phyloP scores from a whole-genome alignment of 2,113 vertebrate genomes.

The Cranoglanis bouderius region DNA sequence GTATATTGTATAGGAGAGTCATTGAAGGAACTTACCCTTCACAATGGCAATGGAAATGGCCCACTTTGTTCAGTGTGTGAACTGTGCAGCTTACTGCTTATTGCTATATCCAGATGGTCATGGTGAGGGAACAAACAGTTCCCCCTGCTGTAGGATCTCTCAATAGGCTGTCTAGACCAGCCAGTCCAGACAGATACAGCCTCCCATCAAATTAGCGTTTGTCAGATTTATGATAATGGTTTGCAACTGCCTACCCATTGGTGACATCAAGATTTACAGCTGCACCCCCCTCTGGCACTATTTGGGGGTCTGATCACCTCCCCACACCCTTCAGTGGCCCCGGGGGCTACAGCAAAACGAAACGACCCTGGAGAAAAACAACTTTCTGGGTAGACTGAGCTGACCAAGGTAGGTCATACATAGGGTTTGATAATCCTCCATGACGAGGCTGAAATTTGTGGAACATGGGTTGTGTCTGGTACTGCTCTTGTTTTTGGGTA shows the following conservation, averaged over 20 bases:
- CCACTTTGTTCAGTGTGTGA: conserved; percentile 90
- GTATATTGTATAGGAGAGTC: conserved; percentile 31
- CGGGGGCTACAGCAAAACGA: conserved; percentile 52
- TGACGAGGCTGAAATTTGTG: conserved; percentile 70
- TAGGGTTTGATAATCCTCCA: conserved; percentile 73
- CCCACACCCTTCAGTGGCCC: conserved; percentile 45
- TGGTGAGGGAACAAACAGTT: conserved; percentile 88
- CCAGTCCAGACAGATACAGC: conserved; percentile 99
- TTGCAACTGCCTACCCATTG: conserved; percentile 98
- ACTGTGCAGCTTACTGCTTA: conserved; percentile 88
- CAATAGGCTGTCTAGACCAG: conserved; percentile 99
- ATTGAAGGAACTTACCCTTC: conserved; percentile 52
- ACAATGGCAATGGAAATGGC: conserved; percentile 79
- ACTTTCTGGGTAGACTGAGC: conserved; percentile 64
- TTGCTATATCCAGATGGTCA: conserved; percentile 98
- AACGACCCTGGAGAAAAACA: conserved; percentile 57
- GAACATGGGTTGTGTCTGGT: conserved; percentile 68
- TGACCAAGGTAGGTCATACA: conserved; percentile 63
- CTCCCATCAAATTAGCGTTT: conserved; percentile 99
- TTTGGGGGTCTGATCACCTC: conserved; percentile 51
- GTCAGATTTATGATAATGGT: conserved; percentile 99
- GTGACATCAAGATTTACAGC: conserved; percentile 98
- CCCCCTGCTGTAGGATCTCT: conserved; percentile 93
- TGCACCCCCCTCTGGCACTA: conserved; percentile 56
- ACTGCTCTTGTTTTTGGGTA: conserved; percentile 72